Evolutionary conservation across 2,113 vertebrate species (phyloP), one percentile per base, ranked within the genome.

Genomic region (Sterrhoptilus dennistouni): DNA sequence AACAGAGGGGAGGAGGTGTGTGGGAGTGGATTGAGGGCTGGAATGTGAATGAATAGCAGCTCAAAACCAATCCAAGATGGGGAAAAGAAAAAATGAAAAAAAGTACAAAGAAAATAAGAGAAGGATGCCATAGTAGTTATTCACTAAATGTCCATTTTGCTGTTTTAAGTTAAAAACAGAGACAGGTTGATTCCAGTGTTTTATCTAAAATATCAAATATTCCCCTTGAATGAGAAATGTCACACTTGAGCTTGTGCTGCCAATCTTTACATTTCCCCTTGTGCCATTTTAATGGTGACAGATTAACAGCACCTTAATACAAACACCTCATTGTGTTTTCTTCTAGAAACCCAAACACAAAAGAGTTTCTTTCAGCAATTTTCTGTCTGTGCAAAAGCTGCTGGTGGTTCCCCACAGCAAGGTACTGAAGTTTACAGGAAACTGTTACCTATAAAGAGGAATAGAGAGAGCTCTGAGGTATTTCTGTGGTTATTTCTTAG

Each of bases 301-400:
- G 5, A 14, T 27, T 31, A 42, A 3, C 38, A 49, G 24, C 29
- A 45, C 29, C 23, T 66, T 8, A 14, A 25, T 54, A 6, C 29
- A 8, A 57, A 33, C 17, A 5, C 59, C 15, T 45, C 7, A 16
- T 15, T 2, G 8, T 53, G 31, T 19, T 10, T 2, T 16, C 1
- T 44, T 65, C 36, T 8, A 66, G 33, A 25, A 70, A 12, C 21
- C 12, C 2, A 6, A 76, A 49, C 9, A 31, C 6, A 19, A 9
- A 79, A 16, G 11, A 60, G 0, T 4, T 16, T 13, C 12, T 20
- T 82, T 87, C 21, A 33, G 47, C 36, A 22, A 19, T 53, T 40
- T 66, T 44, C 16, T 59, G 13, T 33, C 12, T 28, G 0, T 29
- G 21, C 12, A 22, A 21, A 80, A 83, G 45, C 20, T 63, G 11